Evolutionary conservation across 2,888 invertebrate species (phyloP).

Genomic region (Leptura quadrifasciata): DNA sequence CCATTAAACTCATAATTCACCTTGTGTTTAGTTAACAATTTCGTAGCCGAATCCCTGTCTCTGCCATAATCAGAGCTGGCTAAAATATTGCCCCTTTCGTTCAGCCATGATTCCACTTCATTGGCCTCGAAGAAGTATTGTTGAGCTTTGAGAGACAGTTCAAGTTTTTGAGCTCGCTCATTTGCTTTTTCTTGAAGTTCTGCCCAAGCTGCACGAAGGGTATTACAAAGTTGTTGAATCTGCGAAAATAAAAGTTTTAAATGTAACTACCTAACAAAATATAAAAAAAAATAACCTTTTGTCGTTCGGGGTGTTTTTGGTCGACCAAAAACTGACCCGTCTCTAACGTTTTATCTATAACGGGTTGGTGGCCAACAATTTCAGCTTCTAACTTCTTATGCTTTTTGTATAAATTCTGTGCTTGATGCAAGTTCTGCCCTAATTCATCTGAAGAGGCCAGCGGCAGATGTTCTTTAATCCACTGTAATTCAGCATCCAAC

Average conservation of each 20-base stretch:
- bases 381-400: constrained; percentile 95
- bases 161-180: constrained; percentile 85
- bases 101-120: constrained; percentile 95
- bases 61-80: constrained; percentile 91
- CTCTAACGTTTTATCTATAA: constrained; percentile 88
- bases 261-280: no score
- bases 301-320: constrained; percentile 86
- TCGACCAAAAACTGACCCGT: constrained; percentile 86
- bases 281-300: constrained; percentile 76
- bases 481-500: constrained; percentile 93
- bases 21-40: constrained; percentile 95
- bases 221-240: constrained; percentile 85
- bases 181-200: constrained; percentile 83
- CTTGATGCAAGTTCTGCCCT: constrained; percentile 92
- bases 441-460: constrained; percentile 85
- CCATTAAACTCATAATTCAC: constrained; percentile 70
- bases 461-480: constrained; percentile 94
- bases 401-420: constrained; percentile 93
- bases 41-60: constrained; percentile 93
- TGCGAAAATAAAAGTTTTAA: constrained; percentile 65
- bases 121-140: constrained; percentile 94
- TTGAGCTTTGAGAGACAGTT: constrained; percentile 91
- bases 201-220: constrained; percentile 84
- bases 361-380: constrained; percentile 89
- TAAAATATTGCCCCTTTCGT: constrained; percentile 89